Conservation (phyloP, 2,888 invertebrate species). For the Aporophyla nigra region DNA sequence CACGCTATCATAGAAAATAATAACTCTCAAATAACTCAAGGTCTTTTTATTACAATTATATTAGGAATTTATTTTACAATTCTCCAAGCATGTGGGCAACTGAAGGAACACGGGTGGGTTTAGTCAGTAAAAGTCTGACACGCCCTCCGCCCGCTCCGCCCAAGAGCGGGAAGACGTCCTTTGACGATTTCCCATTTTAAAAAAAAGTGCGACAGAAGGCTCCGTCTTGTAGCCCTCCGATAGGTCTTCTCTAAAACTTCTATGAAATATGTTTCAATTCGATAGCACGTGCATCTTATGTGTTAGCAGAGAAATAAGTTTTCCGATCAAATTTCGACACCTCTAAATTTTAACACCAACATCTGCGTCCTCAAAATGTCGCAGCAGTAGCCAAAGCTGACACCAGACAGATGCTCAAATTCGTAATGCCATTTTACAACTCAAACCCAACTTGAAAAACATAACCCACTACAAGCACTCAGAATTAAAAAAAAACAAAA, state of each 20-base stretch:
- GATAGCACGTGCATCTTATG: neutral
- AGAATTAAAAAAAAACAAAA: constrained; percentile 40
- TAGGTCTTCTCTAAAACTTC: neutral
- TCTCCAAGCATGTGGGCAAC: no score
- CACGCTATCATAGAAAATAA: no score
- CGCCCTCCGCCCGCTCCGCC: no score
- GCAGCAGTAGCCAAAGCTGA: neutral
- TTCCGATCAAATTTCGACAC: neutral
- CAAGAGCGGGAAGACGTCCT: no score
- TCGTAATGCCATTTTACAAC: constrained; percentile 15
- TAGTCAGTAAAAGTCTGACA: no score
- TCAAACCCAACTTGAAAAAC: constrained; percentile 18
- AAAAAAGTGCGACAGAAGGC: no score
- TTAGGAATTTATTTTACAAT: no score
- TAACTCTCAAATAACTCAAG: no score
- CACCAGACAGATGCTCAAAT: constrained; percentile 11
- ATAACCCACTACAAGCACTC: constrained; percentile 41
- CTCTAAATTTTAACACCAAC: neutral
- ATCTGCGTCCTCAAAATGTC: neutral
- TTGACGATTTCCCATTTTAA: no score
- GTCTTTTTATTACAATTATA: no score
- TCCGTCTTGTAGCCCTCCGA: neutral
- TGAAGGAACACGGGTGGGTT: no score
- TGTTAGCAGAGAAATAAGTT: neutral
- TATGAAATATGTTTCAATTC: neutral